Conservation (phyloP, 2,797 vertebrate species). For the Gymnothorax reevesii region DNA sequence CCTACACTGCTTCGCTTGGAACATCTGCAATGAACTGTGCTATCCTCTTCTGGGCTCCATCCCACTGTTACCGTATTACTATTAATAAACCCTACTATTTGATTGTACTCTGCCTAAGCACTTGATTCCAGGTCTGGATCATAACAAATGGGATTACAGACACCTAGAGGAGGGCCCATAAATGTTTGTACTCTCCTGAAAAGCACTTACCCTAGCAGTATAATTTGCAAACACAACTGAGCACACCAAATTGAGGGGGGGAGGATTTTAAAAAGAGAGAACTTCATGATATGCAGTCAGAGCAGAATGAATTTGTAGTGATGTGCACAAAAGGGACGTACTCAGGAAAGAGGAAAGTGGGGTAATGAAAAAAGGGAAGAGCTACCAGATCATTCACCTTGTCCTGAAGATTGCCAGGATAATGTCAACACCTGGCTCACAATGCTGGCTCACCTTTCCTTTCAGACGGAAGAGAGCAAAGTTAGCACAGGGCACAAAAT, state of each 20-base stretch:
- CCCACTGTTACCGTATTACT: too few species aligned
- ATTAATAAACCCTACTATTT: too few species aligned
- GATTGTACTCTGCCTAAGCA: too few species aligned
- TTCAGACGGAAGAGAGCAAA: slow-evolving; percentile 20
- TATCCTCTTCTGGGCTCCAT: too few species aligned
- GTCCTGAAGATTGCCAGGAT: not conserved
- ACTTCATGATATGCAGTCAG: not conserved
- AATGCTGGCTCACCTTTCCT: not conserved
- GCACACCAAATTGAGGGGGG: not conserved
- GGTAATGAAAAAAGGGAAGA: not conserved
- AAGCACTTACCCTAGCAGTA: not conserved
- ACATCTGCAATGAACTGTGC: too few species aligned
- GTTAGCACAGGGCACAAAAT: not conserved
- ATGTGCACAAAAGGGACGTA: not conserved
- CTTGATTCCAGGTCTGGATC: too few species aligned
- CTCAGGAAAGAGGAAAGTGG: not conserved
- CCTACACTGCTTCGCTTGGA: too few species aligned
- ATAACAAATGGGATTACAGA: too few species aligned
- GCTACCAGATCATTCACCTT: slow-evolving; percentile 1
- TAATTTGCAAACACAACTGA: not conserved
- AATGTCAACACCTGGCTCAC: not conserved
- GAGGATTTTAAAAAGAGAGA: not conserved
- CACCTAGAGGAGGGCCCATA: not conserved
- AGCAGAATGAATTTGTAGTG: not conserved
- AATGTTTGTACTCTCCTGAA: not conserved